These are phyloP conservation scores for Hyposmocoma kahamanoa DNA, from an alignment of 1,140 invertebrate genomes.

Conservation along the genomic window DNA sequence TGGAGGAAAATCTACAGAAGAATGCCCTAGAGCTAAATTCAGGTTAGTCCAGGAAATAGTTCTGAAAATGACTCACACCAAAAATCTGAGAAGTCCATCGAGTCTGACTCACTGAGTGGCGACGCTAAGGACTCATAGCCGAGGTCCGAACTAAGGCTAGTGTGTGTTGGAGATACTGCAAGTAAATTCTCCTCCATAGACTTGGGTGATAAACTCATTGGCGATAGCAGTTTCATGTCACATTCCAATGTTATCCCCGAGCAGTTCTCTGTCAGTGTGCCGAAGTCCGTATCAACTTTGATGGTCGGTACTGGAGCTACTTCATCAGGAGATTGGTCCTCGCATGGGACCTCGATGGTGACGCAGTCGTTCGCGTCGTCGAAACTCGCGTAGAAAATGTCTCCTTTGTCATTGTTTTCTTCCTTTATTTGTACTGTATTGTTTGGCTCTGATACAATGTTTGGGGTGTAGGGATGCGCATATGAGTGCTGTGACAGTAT, in stretches of 20 bases:
- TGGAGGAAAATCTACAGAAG: constrained; percentile 47
- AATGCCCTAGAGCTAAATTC: constrained; percentile 22
- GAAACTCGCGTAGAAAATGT: constrained; percentile 80
- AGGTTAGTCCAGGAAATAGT: constrained; percentile 76
- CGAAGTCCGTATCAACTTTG: constrained; percentile 51
- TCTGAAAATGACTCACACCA: constrained; percentile 79
- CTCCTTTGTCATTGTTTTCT: constrained; percentile 67
- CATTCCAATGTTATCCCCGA: constrained; percentile 57
- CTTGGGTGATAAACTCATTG: constrained; percentile 62
- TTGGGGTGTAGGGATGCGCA: constrained; percentile 66
- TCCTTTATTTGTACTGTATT: constrained; percentile 49
- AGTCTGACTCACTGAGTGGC: constrained; percentile 64
- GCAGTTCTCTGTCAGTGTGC: constrained; percentile 41
- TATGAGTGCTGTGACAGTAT: constrained; percentile 70
- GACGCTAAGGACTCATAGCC: constrained; percentile 76
- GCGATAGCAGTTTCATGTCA: constrained; percentile 64
- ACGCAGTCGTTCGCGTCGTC: constrained; percentile 82
- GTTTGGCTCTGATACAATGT: constrained; percentile 27
- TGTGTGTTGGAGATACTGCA: constrained; percentile 55
- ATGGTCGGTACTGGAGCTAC: constrained; percentile 40
- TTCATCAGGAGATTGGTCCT: constrained; percentile 75
- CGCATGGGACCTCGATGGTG: constrained; percentile 80
- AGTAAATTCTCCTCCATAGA: constrained; percentile 49
- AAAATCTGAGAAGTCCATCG: constrained; percentile 72
- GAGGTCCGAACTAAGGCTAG: constrained; percentile 70